Conservation (phyloP, 2,888 invertebrate species). For the Eumacrocentrus americanus region DNA sequence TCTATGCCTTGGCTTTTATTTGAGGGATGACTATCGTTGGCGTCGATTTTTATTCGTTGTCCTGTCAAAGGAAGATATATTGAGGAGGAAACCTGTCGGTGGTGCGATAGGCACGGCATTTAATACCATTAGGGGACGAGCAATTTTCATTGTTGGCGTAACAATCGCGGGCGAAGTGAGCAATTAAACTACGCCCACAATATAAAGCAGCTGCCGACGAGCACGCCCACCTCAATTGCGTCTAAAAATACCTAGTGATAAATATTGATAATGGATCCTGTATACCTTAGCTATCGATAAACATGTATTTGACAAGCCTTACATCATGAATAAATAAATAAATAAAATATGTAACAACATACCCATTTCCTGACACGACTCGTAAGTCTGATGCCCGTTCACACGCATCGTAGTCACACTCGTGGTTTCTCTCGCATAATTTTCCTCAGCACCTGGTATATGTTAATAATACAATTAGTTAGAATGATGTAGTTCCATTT, state of each 20-base stretch:
- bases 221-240: not conserved
- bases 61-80: too few species aligned
- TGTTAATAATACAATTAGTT: not conserved
- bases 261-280: not conserved
- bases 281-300: too few species aligned
- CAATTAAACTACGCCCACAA: constrained; percentile 23
- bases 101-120: constrained; percentile 2
- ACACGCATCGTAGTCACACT: constrained; percentile 53
- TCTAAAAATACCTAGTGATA: not conserved
- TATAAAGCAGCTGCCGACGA: not conserved
- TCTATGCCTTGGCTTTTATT: too few species aligned
- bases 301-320: not conserved
- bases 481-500: not conserved
- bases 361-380: constrained; percentile 57
- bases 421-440: constrained; percentile 53
- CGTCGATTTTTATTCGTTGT: too few species aligned
- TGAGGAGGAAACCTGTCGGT: too few species aligned
- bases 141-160: constrained; percentile 15
- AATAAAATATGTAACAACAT: constrained; percentile 31
- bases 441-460: constrained; percentile 31
- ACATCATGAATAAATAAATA: not conserved
- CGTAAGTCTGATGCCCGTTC: constrained; percentile 54
- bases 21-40: too few species aligned
- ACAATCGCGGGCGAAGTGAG: constrained; percentile 14
- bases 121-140: constrained; percentile 14